Evolutionary conservation across 2,888 invertebrate genomes (phyloP).

Genomic region (Nemotelus nigrinus): DNA sequence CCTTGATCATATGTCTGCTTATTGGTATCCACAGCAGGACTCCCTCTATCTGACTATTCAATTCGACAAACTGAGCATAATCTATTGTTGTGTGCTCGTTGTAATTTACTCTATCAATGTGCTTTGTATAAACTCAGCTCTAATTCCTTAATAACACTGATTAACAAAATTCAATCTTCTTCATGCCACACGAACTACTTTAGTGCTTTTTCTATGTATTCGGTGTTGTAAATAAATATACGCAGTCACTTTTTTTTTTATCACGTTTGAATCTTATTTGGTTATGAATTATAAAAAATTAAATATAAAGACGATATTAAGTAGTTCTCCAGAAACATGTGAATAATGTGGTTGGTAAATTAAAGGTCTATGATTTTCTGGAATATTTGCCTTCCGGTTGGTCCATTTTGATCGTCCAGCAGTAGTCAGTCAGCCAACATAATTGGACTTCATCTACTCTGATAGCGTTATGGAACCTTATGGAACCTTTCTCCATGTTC

Average conservation of each 20-base stretch:
- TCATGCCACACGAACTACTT: conserved; percentile 1
- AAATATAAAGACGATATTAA: too few relatives aligned
- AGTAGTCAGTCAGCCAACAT: conserved; percentile 7
- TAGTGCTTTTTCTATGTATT: not conserved
- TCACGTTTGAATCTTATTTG: too few relatives aligned
- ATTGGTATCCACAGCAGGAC: too few relatives aligned
- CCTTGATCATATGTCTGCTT: too few relatives aligned
- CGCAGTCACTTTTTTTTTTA: too few relatives aligned
- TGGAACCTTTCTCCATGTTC: conserved; percentile 53
- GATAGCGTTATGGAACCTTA: conserved; percentile 18
- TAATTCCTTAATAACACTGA: conserved; percentile 5
- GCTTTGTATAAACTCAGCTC: too few relatives aligned
- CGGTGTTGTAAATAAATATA: conserved; percentile 8
- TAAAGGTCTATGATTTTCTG: conserved; percentile 8
- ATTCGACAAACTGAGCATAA: too few relatives aligned
- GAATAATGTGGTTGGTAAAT: not conserved
- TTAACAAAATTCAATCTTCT: not conserved
- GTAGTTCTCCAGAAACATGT: not conserved
- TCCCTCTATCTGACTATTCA: too few relatives aligned
- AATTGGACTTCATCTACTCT: too few relatives aligned
- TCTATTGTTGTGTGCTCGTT: too few relatives aligned
- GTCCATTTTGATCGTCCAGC: conserved; percentile 18
- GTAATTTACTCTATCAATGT: too few relatives aligned
- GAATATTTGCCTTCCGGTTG: conserved; percentile 6
- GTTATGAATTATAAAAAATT: too few relatives aligned